Conservation (phyloP, 2,888 invertebrate species). For the Tigriopus californicus region DNA sequence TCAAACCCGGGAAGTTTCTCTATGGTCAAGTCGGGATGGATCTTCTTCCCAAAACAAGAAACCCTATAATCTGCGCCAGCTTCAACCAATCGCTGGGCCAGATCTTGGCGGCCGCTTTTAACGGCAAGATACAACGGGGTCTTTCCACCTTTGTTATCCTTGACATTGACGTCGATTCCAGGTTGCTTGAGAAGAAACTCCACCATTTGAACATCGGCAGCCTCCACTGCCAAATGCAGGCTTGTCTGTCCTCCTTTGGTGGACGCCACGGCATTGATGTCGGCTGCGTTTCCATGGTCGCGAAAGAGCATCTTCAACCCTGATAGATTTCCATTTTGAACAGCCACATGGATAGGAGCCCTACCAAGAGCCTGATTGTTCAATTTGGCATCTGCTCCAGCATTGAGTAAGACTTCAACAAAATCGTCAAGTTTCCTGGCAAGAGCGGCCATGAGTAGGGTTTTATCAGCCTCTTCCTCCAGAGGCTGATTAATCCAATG, state of each 20-base stretch:
- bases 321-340: background rate
- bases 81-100: background rate
- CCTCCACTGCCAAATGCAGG: background rate
- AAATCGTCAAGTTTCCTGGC: background rate
- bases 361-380: slow-evolving; percentile 3
- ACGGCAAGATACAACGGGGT: slow-evolving; percentile 6
- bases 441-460: background rate
- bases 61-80: background rate
- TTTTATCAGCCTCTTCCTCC: background rate
- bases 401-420: slow-evolving; percentile 1
- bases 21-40: background rate
- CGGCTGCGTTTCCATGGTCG: background rate
- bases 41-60: background rate
- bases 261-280: background rate
- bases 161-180: background rate
- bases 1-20: no score
- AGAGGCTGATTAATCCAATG: slow-evolving; percentile 1
- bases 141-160: slow-evolving; percentile 7
- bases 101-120: background rate
- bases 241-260: background rate
- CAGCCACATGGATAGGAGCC: slow-evolving; percentile 1
- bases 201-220: background rate
- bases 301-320: background rate
- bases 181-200: background rate
- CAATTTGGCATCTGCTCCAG: slow-evolving; percentile 7